A percentile compares a stretch with the other conserved stretches of the same genome.
Conservation (phyloP, 2,113 vertebrate species). For the Boulengeromyrus knoepffleri region DNA sequence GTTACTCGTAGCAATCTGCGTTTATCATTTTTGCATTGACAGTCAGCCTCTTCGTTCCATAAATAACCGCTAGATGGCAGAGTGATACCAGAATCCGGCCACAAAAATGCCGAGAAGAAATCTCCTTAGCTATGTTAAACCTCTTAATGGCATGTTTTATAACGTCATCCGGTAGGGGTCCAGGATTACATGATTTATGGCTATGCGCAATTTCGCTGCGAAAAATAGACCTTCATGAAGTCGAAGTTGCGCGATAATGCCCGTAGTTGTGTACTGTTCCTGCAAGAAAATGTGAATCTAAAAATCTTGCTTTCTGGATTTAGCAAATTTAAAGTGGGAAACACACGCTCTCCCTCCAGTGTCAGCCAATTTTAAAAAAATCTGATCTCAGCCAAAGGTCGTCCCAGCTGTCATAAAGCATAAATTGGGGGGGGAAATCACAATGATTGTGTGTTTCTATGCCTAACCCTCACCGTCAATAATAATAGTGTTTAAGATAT, state of each 20-base stretch:
- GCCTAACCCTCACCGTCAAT: neutral
- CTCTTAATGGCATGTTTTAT: constrained; percentile 7
- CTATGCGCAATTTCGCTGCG: neutral
- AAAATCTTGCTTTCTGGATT: neutral
- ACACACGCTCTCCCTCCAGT: neutral
- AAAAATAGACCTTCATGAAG: neutral
- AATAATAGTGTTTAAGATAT: neutral
- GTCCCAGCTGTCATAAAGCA: neutral
- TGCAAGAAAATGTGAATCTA: neutral
- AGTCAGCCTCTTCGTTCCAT: neutral
- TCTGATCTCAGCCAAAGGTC: neutral
- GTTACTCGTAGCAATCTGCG: constrained; percentile 26
- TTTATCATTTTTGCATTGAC: neutral
- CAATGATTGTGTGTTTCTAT: neutral
- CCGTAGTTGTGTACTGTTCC: neutral
- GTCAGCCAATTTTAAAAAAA: neutral
- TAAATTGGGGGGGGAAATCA: neutral
- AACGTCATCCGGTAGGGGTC: neutral
- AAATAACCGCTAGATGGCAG: constrained; percentile 19
- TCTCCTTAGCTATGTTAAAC: constrained; percentile 8
- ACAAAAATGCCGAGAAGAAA: neutral
- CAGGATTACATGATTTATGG: neutral
- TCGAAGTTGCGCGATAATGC: too few species aligned
- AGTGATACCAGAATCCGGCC: neutral
- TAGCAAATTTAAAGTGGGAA: neutral